Evolutionary conservation across 2,113 vertebrate genomes (phyloP).

Genomic region (Sylvietta virens): DNA sequence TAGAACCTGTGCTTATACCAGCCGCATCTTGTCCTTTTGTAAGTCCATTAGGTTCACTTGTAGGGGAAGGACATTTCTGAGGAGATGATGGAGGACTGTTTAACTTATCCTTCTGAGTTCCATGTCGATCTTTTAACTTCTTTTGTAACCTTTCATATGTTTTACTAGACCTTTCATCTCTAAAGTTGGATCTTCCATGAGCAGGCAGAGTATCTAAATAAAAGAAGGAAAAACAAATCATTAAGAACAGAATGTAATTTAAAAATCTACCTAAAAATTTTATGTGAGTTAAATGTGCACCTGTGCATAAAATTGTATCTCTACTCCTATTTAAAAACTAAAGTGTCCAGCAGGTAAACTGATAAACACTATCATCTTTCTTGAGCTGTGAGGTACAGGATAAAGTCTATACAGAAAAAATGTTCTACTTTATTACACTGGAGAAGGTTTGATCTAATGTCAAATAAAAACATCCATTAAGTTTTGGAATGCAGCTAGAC

Average conservation of each 20-base stretch:
- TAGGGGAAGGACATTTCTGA: conserved; percentile 83
- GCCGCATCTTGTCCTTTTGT: conserved; percentile 73
- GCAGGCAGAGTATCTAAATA: conserved; percentile 83
- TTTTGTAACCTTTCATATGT: conserved; percentile 94
- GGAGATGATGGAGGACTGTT: conserved; percentile 88
- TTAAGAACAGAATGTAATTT: not conserved
- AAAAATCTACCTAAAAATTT: not conserved
- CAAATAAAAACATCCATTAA: not conserved
- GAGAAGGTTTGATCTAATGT: not conserved
- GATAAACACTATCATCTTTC: not conserved
- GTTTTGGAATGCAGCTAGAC: not conserved
- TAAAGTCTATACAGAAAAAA: not conserved
- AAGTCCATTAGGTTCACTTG: conserved; percentile 84
- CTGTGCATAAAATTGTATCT: not conserved
- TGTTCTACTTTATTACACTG: not conserved
- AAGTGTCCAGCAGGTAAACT: not conserved
- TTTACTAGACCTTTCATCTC: conserved; percentile 94
- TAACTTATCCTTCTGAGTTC: conserved; percentile 85
- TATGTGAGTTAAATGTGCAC: not conserved
- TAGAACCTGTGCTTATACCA: conserved; percentile 64
- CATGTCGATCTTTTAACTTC: conserved; percentile 92
- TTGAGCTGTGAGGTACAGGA: not conserved
- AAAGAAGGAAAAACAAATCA: not conserved
- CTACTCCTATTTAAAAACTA: not conserved
- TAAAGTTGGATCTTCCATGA: conserved; percentile 86